phyloP scores from a whole-genome alignment of 1,140 invertebrate genomes.

The Helicoverpa armigera region DNA sequence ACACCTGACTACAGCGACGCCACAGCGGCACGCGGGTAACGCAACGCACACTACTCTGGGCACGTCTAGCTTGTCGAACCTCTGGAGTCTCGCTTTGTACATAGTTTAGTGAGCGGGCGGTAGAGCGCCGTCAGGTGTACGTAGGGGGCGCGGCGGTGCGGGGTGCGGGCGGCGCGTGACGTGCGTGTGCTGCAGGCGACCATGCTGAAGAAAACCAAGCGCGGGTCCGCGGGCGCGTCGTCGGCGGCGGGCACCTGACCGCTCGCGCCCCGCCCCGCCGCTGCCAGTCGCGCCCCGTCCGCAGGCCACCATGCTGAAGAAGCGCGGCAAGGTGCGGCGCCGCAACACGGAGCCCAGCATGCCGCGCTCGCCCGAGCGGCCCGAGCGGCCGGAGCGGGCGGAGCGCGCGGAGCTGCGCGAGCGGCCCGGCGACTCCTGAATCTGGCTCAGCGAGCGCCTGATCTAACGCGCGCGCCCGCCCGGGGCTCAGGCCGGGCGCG shows the following conservation, averaged over 20 bases:
- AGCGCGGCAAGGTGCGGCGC: constrained; percentile 97
- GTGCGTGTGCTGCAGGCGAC: constrained; percentile 89
- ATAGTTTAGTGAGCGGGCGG: not conserved
- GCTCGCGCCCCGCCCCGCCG: constrained; percentile 77
- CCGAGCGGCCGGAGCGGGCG: constrained; percentile 84
- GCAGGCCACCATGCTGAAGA: constrained; percentile 95
- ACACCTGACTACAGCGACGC: constrained; percentile 39
- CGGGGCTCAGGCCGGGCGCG: constrained; percentile 85
- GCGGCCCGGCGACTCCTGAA: constrained; percentile 86
- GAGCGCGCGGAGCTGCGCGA: constrained; percentile 86
- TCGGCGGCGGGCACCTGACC: constrained; percentile 77
- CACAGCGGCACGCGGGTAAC: constrained; percentile 15
- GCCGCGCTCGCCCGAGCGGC: constrained; percentile 89
- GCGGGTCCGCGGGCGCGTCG: constrained; percentile 88
- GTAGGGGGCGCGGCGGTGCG: constrained; percentile 29
- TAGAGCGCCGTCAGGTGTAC: constrained; percentile 2
- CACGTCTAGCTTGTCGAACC: constrained; percentile 18
- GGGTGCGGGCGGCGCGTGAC: constrained; percentile 48
- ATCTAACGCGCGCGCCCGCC: constrained; percentile 89
- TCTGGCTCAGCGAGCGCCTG: constrained; percentile 89
- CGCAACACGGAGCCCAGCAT: constrained; percentile 97
- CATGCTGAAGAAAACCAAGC: constrained; percentile 98
- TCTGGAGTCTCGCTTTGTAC: constrained; percentile 24
- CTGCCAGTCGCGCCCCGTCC: constrained; percentile 82
- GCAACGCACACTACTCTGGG: constrained; percentile 5